Conservation (phyloP, 2,113 vertebrate genomes). For the Orycteropus afer region DNA sequence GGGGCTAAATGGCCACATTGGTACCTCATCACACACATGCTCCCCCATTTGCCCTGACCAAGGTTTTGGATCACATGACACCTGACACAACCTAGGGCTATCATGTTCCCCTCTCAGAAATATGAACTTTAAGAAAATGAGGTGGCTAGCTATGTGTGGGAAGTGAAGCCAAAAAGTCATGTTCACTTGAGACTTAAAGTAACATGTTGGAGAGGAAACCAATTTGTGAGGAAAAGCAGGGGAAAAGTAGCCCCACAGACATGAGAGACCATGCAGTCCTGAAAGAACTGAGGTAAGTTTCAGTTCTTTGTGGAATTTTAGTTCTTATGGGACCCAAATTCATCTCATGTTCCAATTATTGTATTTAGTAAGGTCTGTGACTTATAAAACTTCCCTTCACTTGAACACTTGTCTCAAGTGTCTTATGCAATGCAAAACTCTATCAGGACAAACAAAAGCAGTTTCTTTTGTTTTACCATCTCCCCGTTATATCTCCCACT, state of each 20-base stretch:
- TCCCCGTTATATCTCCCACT: too few relatives aligned
- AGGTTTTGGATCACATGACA: neutral
- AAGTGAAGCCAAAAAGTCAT: neutral
- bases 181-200: neutral
- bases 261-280: neutral
- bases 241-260: neutral
- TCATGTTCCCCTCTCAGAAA: neutral
- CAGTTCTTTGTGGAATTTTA: neutral
- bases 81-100: neutral
- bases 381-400: neutral
- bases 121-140: neutral
- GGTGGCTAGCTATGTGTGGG: neutral
- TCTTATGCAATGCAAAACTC: neutral
- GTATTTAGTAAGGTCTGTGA: neutral
- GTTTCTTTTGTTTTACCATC: too few relatives aligned
- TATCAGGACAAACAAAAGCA: neutral
- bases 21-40: neutral
- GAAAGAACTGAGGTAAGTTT: neutral
- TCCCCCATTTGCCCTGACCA: neutral
- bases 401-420: neutral
- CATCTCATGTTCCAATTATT: neutral
- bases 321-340: neutral
- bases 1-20: neutral
- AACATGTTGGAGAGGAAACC: neutral
- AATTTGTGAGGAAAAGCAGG: neutral